Evolutionary conservation across 1,140 invertebrate genomes (phyloP), one percentile per base, ranked within the genome.

Genomic region (Pollicipes pollicipes): DNA sequence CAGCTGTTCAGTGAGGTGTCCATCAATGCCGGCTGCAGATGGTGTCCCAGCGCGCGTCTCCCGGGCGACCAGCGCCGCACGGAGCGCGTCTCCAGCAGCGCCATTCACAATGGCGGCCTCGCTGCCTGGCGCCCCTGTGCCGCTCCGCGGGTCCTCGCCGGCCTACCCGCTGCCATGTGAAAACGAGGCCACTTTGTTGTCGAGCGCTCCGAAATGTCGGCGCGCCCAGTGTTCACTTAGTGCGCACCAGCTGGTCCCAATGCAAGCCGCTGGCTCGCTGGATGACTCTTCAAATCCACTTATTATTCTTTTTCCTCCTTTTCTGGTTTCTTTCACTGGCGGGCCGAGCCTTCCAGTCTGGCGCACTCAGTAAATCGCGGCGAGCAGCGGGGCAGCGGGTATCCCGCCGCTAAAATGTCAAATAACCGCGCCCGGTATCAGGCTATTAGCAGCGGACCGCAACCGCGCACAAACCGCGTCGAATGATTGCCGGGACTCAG

Each of bases 291-390:
- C 45, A 58, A 58, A 58, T 58, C 45, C 45, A 58, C 45, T 58
- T 58, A 58, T 58, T 58, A 58, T 58, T 58, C 45, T 58, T 58
- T 58, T 58, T 58, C 45, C 45, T 58, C 45, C 45, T 58, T 58
- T 58, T 58, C 45, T 58, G 45, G 45, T 58, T 58, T 58, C 45
- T 58, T 58, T 58, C 45, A 58, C 13, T 21, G 45, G 45, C 45
- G 24, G n/a, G 45, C 45, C 45, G 8, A 58, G 45, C 24, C 45
- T 58, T 58, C 45, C 45, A 58, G 45, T 58, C 45, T 58, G 45
- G 45, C 45, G 45, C 45, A 58, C 45, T 21, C 13, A 17, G 21
- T 58, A 21, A 58, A 58, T 58, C n/a, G 45, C 45, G 2, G 6
- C 21, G 45, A 58, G 45, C 45, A 21, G 45, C 45, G 45, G 45